Conservation (phyloP, 2,888 invertebrate genomes). For the Hylaea fasciaria region DNA sequence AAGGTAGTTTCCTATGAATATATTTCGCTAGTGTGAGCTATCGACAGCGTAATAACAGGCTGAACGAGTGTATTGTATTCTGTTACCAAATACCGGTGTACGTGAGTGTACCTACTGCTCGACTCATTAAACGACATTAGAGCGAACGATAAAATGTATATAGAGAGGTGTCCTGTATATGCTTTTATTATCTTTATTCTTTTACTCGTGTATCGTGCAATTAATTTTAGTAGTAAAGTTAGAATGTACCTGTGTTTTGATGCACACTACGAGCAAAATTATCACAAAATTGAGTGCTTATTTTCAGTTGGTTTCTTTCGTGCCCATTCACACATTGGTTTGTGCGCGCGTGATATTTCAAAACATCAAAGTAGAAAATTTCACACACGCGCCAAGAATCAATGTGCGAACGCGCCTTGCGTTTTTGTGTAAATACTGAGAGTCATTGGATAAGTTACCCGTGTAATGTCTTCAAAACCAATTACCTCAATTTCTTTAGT, state of each 20-base stretch:
- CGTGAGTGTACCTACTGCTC: conserved; percentile 18
- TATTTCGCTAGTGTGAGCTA: conserved; percentile 62
- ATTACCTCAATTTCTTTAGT: conserved; percentile 84
- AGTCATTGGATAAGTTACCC: conserved; percentile 83
- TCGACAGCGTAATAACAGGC: conserved; percentile 45
- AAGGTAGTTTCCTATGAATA: conserved; percentile 74
- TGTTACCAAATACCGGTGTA: conserved; percentile 32
- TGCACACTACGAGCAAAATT: conserved; percentile 47
- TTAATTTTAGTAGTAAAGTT: conserved; percentile 59
- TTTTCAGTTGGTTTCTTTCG: conserved; percentile 17
- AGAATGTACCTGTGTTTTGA: conserved; percentile 61
- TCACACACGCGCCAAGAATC: not conserved
- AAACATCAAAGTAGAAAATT: not conserved
- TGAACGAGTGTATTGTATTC: conserved; percentile 15
- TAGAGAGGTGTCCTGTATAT: conserved; percentile 50
- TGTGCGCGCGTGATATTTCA: conserved; percentile 28
- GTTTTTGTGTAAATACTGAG: conserved; percentile 73
- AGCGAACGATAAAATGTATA: conserved; percentile 49
- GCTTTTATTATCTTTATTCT: conserved; percentile 44
- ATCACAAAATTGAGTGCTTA: conserved; percentile 56
- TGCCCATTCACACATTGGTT: conserved; percentile 31
- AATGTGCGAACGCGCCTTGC: conserved; percentile 13
- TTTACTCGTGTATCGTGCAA: conserved; percentile 65
- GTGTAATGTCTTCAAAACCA: conserved; percentile 79
- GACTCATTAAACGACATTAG: conserved; percentile 24